These are phyloP conservation scores for Hemibates koningsi DNA, from an alignment of 2,113 vertebrate species.

Conservation along the genomic window DNA sequence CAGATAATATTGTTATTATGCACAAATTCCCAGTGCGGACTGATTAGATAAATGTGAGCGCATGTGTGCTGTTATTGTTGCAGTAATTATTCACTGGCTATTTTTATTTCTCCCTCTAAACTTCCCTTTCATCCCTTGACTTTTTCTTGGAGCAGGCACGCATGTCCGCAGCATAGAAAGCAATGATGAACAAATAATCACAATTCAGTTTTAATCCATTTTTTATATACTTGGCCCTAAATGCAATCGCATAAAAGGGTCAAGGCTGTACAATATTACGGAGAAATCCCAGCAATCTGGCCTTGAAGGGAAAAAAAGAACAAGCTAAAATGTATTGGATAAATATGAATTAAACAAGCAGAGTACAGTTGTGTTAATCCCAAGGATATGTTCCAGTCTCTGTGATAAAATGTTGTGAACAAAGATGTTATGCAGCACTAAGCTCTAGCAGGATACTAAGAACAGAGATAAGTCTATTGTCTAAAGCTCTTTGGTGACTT, in stretches of 20 bases:
- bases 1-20: conserved; percentile 55
- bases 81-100: conserved; percentile 47
- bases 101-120: conserved; percentile 11
- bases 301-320: background rate
- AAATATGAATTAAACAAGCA: background rate
- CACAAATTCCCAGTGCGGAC: conserved; percentile 38
- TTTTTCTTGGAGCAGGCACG: background rate
- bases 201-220: background rate
- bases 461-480: background rate
- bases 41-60: conserved; percentile 41
- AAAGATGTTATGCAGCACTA: background rate
- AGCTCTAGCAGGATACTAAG: background rate
- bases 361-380: background rate
- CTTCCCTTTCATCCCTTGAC: background rate
- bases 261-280: background rate
- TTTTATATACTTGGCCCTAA: background rate
- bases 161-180: background rate
- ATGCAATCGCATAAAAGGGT: background rate
- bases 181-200: background rate
- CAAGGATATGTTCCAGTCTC: background rate
- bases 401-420: background rate
- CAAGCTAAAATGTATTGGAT: background rate
- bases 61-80: conserved; percentile 34
- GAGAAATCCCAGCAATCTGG: background rate
- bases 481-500: background rate